phyloP scores from a whole-genome alignment of 2,113 vertebrate species.

The Hippolais icterina region DNA sequence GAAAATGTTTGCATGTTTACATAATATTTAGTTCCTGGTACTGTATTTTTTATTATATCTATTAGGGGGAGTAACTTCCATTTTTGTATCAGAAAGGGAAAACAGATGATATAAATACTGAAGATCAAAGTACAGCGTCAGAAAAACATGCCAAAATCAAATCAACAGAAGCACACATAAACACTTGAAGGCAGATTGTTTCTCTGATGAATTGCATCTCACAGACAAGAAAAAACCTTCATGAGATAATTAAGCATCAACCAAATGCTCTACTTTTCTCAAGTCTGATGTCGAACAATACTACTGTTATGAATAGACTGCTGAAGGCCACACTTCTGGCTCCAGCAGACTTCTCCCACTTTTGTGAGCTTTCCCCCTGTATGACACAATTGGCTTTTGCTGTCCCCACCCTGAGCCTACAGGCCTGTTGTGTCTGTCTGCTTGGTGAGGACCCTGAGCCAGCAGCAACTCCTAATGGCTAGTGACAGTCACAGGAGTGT shows the following conservation, averaged over 20 bases:
- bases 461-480: accelerated
- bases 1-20: background rate
- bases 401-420: accelerated
- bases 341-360: background rate
- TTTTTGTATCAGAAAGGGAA: background rate
- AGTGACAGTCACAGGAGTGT: background rate
- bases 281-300: background rate
- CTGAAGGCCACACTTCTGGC: background rate
- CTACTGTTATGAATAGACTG: background rate
- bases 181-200: background rate
- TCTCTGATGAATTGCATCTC: background rate
- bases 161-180: background rate
- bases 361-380: accelerated
- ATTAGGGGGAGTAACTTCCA: background rate
- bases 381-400: accelerated
- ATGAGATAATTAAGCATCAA: background rate
- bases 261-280: background rate
- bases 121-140: background rate
- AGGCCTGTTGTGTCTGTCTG: background rate
- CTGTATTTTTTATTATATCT: background rate
- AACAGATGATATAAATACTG: background rate
- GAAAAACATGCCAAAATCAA: background rate
- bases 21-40: background rate
- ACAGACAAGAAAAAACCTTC: background rate
- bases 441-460: accelerated